phyloP scores from a whole-genome alignment of 2,888 invertebrate genomes.

The Netelia melanura region DNA sequence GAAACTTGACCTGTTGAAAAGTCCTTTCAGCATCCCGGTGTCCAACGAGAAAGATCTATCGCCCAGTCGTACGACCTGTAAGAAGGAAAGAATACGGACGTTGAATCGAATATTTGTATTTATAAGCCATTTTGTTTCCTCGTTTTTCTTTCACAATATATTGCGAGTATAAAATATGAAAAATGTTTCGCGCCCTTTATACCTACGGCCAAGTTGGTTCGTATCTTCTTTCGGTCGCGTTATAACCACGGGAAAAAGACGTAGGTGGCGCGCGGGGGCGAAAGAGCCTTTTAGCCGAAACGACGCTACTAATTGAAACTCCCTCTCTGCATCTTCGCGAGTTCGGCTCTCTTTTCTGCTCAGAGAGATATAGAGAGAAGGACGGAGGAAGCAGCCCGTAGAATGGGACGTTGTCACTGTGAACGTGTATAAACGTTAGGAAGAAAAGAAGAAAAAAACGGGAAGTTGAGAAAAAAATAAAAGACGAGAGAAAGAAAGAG shows the following conservation, averaged over 20 bases:
- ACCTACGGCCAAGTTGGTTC: background rate
- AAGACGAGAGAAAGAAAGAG: slow-evolving; percentile 1
- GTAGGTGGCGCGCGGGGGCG: slow-evolving; percentile 42
- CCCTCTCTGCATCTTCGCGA: slow-evolving; percentile 60
- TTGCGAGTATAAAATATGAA: background rate
- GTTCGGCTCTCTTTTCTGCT: slow-evolving; percentile 44
- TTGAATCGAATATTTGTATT: no score
- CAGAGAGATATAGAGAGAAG: slow-evolving; percentile 5
- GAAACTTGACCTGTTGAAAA: slow-evolving; percentile 83
- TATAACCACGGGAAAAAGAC: slow-evolving; percentile 46
- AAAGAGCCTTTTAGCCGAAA: slow-evolving; percentile 69
- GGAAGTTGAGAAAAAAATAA: slow-evolving; percentile 43
- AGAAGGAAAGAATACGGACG: background rate
- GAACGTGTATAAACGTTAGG: slow-evolving; percentile 19
- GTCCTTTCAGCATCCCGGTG: slow-evolving; percentile 74
- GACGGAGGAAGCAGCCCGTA: slow-evolving; percentile 33
- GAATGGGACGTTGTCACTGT: slow-evolving; percentile 36
- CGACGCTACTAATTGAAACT: slow-evolving; percentile 70
- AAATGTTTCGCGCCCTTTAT: slow-evolving; percentile 13
- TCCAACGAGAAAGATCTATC: slow-evolving; percentile 6
- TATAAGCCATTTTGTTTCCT: background rate
- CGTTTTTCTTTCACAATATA: background rate
- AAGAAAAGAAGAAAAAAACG: slow-evolving; percentile 6
- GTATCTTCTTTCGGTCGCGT: no score
- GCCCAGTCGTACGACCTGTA: slow-evolving; percentile 4